Evolutionary conservation across 2,888 invertebrate genomes (phyloP), one percentile per base, ranked within the genome.

Genomic region (Mylabris sibirica): DNA sequence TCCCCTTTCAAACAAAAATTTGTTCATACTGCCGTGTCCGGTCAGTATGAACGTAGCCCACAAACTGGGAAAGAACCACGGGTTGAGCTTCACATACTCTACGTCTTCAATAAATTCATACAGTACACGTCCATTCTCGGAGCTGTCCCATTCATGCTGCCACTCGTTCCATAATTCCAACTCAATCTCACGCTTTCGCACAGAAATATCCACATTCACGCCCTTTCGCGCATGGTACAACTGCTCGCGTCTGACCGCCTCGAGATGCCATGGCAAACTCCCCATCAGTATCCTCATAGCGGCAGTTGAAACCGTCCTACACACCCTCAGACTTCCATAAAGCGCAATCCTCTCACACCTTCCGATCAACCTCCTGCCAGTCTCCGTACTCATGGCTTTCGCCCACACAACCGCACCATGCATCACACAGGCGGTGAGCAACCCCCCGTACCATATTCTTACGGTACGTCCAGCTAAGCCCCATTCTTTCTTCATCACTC

Each of bases 221-320:
- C 14, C 22, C 59, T 3, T 30, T 0, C 24, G 4, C 2, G 22
- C n/a, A 3, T 34, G 24, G 11, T 34, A 24, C 3, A 8, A 2
- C 4, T 24, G 4, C n/a, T 6, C 24, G 3, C 59, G 3, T n/a
- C 59, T 22, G 0, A 1, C 1, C 3, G 34, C 30, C 24, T 59
- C 59, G 0, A 59, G 24, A 24, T 59, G 30, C 59, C 59, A 59
- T 3, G 59, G 44, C 6, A 44, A 24, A 1, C 6, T 3, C 1
- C 59, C 59, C 59, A 59, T 59, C 9, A 59, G 1, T 8, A 59
- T 8, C 12, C 34, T n/a, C 59, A 59, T 59, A 4, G 59, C 24
- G 6, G 1, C 24, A 1, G 59, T 59, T 6, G n/a, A n/a, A 2
- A 59, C 59, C 24, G 59, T 59, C 6, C 59, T 4, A 17, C 59